Base-by-base conservation (phyloP, 2,113 vertebrate species). In the Guaruba guarouba region DNA sequence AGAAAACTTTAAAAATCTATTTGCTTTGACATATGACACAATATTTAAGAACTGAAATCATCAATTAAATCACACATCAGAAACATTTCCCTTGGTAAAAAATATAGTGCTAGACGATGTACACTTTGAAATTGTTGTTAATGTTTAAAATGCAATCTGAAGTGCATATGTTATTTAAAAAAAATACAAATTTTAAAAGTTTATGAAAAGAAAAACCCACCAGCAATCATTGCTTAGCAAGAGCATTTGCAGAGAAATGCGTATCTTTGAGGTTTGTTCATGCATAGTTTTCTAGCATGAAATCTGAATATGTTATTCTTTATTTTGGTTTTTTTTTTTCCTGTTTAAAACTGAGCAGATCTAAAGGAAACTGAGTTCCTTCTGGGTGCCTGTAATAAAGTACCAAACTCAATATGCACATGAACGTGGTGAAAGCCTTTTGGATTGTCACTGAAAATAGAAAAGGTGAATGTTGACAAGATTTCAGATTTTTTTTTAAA, bases 1-100 rank as follows among this genome's bases (percentile, higher is more conserved):
- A 97, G 93, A 92, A 96, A 97, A 97, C 96, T 97, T 98, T 97
- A 97, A 94, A 97, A 97, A 97, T 96, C 96, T 97, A 96, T 97
- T 96, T 97, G 95, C 96, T 97, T 97, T 98, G 90, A 97, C 84
- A 49, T 82, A 88, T 97, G 97, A 97, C 97, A 97, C 92, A 97
- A 91, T 91, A 95, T 96, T 97, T 97, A 97, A 96, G 94, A 97
- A 91, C 93, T 78, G 95, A 97, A 97, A 94, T 96, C 97, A 97
- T 96, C 95, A 94, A 95, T 97, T 98, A 97, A 97, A 97, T 77
- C 95, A 87, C 92, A 93, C 97, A 95, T 94, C 92, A 94, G 86
- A 93, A 95, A 96, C 90, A 96, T 97, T 98, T 98, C 96, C 91
- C 95, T 97, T 96, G 90, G 88, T 96, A 97, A 97, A 97, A 96